phyloP scores from a whole-genome alignment of 2,113 vertebrate species.

The Bufo bufo region DNA sequence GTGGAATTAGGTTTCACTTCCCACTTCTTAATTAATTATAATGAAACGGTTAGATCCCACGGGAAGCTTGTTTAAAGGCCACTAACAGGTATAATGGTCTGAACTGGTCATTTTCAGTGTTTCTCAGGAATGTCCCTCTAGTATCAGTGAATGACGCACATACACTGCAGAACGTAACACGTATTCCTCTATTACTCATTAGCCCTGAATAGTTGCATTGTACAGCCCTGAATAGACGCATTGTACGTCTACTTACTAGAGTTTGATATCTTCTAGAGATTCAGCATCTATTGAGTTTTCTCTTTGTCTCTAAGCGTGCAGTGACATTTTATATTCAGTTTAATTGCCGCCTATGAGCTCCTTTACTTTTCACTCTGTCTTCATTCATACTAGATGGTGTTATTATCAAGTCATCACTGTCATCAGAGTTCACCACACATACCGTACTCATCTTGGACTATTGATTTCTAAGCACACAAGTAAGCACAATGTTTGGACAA shows the following conservation, averaged over 20 bases:
- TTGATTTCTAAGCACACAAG: not conserved
- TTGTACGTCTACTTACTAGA: not conserved
- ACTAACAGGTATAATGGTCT: too few species aligned
- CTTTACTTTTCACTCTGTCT: not conserved
- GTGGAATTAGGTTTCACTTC: not conserved
- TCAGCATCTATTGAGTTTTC: not conserved
- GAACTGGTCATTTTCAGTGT: not conserved
- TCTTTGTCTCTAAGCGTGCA: not conserved
- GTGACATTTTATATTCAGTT: not conserved
- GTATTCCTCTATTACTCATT: not conserved
- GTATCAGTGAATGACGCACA: not conserved
- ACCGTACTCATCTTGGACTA: not conserved
- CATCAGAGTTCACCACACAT: not conserved
- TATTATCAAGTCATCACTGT: not conserved
- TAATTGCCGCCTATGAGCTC: not conserved
- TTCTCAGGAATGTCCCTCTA: constrained; percentile 20
- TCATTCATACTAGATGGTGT: not conserved
- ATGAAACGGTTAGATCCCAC: too few species aligned
- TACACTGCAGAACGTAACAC: not conserved
- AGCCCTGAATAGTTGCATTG: not conserved
- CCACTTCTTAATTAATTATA: not conserved
- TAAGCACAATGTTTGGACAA: not conserved
- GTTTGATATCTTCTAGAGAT: not conserved
- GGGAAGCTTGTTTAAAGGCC: too few species aligned
- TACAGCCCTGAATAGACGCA: not conserved